Evolutionary conservation across 2,797 vertebrate species (phyloP).

Genomic region (Lacerta viridis): DNA sequence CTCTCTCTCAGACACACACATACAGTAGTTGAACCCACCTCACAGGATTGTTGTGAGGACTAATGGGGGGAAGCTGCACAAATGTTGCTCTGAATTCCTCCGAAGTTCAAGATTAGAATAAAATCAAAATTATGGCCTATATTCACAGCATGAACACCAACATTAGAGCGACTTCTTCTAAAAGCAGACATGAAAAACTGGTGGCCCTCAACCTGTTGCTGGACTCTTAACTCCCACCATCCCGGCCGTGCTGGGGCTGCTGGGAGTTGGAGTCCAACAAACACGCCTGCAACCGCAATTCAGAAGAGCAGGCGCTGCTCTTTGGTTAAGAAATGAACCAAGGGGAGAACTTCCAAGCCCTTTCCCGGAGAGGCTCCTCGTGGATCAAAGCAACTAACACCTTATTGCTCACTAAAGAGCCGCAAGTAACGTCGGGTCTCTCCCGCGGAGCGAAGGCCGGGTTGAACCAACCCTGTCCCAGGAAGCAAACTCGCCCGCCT

Average conservation of each 20-base stretch:
- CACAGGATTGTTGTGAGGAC: not conserved
- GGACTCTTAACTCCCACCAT: no score
- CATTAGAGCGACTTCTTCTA: not conserved
- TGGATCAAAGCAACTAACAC: not conserved
- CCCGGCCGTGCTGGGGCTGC: not conserved
- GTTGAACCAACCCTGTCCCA: not conserved
- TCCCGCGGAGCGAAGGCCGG: not conserved
- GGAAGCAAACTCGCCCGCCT: not conserved
- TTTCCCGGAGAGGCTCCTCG: not conserved
- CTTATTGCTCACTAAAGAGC: not conserved
- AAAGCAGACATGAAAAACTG: no score
- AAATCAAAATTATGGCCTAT: not conserved
- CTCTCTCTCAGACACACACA: not conserved
- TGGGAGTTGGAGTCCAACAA: not conserved
- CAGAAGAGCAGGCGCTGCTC: not conserved
- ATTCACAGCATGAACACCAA: not conserved
- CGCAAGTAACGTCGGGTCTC: no score
- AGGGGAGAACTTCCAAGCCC: not conserved
- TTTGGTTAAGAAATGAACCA: not conserved
- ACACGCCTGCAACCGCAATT: not conserved
- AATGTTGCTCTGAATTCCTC: not conserved
- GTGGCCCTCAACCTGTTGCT: no score
- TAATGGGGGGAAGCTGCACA: accelerated
- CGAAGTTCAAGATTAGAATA: not conserved
- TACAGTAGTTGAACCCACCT: not conserved